These are phyloP conservation scores for Magallana ariakensis DNA, from an alignment of 1,140 invertebrate species.

Conservation along the genomic window DNA sequence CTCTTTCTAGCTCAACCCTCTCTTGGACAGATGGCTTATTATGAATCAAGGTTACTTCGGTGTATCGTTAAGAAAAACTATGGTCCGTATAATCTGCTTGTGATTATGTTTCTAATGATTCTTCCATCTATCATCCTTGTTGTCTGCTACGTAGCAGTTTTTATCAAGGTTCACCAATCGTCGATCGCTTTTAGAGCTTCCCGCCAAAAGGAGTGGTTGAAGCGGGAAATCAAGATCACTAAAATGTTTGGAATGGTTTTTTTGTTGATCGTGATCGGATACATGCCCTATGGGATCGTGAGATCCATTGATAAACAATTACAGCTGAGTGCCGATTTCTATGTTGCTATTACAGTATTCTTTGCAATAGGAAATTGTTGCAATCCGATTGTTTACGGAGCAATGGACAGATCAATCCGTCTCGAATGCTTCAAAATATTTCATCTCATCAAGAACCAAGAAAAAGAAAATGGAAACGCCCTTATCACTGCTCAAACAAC, in stretches of 20 bases:
- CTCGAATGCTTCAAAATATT: conserved; percentile 72
- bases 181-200: conserved; percentile 69
- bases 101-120: conserved; percentile 76
- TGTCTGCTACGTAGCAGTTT: conserved; percentile 78
- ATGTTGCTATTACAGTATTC: conserved; percentile 77
- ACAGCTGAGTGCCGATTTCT: conserved; percentile 75
- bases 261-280: conserved; percentile 77
- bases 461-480: conserved; percentile 49
- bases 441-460: conserved; percentile 41
- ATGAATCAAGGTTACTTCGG: conserved; percentile 76
- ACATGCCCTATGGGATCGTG: conserved; percentile 77
- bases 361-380: conserved; percentile 78
- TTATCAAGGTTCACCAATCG: conserved; percentile 76
- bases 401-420: conserved; percentile 77
- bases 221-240: conserved; percentile 78
- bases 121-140: conserved; percentile 77
- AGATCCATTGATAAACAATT: conserved; percentile 75
- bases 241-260: conserved; percentile 80
- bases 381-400: conserved; percentile 78
- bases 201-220: conserved; percentile 73
- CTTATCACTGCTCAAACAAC: conserved; percentile 48
- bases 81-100: conserved; percentile 74
- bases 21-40: conserved; percentile 75
- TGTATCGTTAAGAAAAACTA: conserved; percentile 76
- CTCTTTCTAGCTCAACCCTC: conserved; percentile 75